phyloP scores from a whole-genome alignment of 2,797 vertebrate genomes.

The Euthynnus affinis region DNA sequence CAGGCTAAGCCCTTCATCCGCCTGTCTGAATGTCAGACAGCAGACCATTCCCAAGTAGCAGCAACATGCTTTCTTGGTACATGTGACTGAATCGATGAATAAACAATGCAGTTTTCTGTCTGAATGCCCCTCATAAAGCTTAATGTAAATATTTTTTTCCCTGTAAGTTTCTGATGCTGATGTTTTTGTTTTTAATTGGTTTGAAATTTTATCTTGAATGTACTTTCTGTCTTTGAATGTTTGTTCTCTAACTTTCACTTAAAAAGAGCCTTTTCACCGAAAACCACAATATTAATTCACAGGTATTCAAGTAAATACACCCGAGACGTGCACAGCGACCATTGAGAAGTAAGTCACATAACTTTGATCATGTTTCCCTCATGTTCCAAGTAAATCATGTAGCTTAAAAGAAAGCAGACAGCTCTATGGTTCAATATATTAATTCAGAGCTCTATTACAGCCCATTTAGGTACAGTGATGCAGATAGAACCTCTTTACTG shows the following conservation, averaged over 20 bases:
- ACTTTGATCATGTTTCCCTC: background rate
- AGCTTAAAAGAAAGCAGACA: background rate
- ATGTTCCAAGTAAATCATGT: background rate
- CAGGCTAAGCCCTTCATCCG: background rate
- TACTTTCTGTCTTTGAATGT: background rate
- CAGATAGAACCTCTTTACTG: background rate
- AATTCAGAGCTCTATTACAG: background rate
- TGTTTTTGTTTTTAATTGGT: background rate
- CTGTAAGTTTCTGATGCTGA: background rate
- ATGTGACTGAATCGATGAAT: too few relatives aligned
- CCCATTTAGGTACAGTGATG: background rate
- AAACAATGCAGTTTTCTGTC: too few relatives aligned
- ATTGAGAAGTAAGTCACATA: conserved; percentile 28
- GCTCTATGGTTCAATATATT: background rate
- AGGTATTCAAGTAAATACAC: conserved; percentile 19
- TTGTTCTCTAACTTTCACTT: background rate
- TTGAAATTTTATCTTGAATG: background rate
- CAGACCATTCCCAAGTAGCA: background rate
- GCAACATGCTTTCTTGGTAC: background rate
- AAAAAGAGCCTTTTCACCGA: background rate
- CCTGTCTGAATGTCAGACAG: background rate
- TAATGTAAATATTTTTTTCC: too few relatives aligned
- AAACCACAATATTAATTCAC: background rate
- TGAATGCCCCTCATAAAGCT: too few relatives aligned
- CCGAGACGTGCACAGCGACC: background rate